Percentiles rank a stretch among this genome's conserved stretches.
Evolutionary conservation across 2,888 invertebrate species (phyloP).

Genomic region (Latrodectus hesperus): DNA sequence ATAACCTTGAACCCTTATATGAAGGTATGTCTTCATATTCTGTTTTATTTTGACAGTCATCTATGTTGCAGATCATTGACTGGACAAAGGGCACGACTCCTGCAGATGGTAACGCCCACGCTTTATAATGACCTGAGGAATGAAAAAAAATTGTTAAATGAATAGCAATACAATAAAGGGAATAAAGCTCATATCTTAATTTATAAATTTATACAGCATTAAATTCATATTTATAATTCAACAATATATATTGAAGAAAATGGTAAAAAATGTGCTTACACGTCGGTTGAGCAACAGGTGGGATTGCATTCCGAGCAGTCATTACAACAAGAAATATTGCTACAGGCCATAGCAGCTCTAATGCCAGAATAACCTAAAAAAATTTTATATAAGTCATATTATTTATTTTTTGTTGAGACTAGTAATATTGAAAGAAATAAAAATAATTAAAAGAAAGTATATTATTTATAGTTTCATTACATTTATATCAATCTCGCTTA

Average conservation of each 20-base stretch:
- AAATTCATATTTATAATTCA: too few species aligned
- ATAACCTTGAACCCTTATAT: slow-evolving; percentile 71
- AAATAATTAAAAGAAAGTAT: too few species aligned
- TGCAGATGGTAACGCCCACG: slow-evolving; percentile 71
- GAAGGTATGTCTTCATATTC: slow-evolving; percentile 70
- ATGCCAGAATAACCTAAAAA: slow-evolving; percentile 69
- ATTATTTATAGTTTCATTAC: too few species aligned
- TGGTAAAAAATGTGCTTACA: slow-evolving; percentile 64
- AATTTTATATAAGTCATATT: background rate
- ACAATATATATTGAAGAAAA: background rate
- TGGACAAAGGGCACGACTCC: slow-evolving; percentile 71
- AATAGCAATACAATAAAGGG: too few species aligned
- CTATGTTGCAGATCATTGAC: slow-evolving; percentile 71
- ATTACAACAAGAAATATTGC: slow-evolving; percentile 70
- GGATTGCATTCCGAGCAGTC: slow-evolving; percentile 69
- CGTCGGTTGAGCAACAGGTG: slow-evolving; percentile 69
- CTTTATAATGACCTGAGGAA: slow-evolving; percentile 70
- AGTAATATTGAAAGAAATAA: too few species aligned
- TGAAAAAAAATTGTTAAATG: too few species aligned
- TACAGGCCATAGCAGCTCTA: slow-evolving; percentile 71
- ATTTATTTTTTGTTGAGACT: background rate
- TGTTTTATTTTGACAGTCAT: slow-evolving; percentile 70
- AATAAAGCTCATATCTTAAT: too few species aligned
- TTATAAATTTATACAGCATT: too few species aligned
- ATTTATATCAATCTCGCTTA: too few species aligned